phyloP scores from a whole-genome alignment of 2,797 vertebrate species.

The Clarias laeviceps region DNA sequence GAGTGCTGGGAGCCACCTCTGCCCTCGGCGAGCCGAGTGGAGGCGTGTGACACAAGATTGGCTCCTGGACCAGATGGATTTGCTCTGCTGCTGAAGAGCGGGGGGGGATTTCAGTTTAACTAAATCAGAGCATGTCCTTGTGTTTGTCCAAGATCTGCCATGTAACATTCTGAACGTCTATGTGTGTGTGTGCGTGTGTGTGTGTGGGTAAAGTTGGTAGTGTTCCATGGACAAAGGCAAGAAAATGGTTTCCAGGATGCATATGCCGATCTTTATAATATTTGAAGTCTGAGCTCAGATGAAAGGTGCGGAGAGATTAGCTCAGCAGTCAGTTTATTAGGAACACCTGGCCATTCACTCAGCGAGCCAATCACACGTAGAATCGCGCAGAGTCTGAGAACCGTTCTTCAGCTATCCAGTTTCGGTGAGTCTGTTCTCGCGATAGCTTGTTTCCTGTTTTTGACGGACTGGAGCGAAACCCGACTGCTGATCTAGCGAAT shows the following conservation, averaged over 20 bases:
- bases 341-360: neutral
- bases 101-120: slow-evolving; percentile 21
- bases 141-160: slow-evolving; percentile 33
- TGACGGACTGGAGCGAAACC: neutral
- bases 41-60: slow-evolving; percentile 49
- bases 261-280: neutral
- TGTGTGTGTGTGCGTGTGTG: neutral
- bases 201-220: neutral
- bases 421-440: neutral
- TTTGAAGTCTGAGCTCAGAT: neutral
- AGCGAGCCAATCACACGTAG: neutral
- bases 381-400: neutral
- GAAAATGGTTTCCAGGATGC: neutral
- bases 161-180: slow-evolving; percentile 14
- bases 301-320: neutral
- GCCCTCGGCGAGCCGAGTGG: slow-evolving; percentile 33
- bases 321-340: slow-evolving; percentile 6
- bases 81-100: slow-evolving; percentile 32
- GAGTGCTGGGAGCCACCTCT: slow-evolving; percentile 45
- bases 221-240: neutral
- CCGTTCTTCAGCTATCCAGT: neutral
- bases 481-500: neutral
- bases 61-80: slow-evolving; percentile 53
- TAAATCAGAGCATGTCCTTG: slow-evolving; percentile 46
- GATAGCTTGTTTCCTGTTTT: neutral